These are phyloP conservation scores for Alloscopus bannaensis DNA, from an alignment of 2,888 invertebrate genomes.

Conservation along the genomic window DNA sequence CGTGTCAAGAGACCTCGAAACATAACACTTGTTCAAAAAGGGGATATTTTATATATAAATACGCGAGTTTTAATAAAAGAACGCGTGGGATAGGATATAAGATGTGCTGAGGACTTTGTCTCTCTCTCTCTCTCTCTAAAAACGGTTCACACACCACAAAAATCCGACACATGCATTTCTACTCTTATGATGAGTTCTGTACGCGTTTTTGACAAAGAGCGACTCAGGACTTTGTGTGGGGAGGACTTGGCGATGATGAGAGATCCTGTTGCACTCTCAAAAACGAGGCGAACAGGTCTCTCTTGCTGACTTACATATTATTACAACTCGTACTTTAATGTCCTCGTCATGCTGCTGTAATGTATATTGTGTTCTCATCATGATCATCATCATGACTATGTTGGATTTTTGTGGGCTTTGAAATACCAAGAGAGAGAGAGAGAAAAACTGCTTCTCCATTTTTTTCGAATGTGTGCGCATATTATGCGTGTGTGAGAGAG, in stretches of 20 bases:
- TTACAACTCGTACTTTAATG: neutral
- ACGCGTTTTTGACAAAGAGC: neutral
- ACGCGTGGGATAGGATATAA: neutral
- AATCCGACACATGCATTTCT: conserved; percentile 27
- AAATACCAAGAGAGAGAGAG: neutral
- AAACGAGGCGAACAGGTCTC: conserved; percentile 35
- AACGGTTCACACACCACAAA: conserved; percentile 39
- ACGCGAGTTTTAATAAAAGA: neutral
- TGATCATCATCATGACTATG: neutral
- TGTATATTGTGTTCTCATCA: neutral
- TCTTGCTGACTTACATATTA: neutral
- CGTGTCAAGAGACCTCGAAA: too few species aligned
- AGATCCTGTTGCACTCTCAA: conserved; percentile 41
- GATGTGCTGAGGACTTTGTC: conserved; percentile 2
- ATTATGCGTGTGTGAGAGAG: neutral
- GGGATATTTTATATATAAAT: neutral
- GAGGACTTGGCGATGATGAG: neutral
- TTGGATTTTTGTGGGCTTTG: neutral
- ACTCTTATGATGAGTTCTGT: neutral
- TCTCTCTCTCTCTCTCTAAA: conserved; percentile 6
- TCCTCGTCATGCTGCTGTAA: neutral
- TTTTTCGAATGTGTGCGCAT: neutral
- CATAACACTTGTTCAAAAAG: neutral
- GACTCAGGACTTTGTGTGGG: neutral
- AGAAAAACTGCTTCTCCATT: neutral